phyloP scores from a whole-genome alignment of 2,797 vertebrate species.

The Leuciscus waleckii region DNA sequence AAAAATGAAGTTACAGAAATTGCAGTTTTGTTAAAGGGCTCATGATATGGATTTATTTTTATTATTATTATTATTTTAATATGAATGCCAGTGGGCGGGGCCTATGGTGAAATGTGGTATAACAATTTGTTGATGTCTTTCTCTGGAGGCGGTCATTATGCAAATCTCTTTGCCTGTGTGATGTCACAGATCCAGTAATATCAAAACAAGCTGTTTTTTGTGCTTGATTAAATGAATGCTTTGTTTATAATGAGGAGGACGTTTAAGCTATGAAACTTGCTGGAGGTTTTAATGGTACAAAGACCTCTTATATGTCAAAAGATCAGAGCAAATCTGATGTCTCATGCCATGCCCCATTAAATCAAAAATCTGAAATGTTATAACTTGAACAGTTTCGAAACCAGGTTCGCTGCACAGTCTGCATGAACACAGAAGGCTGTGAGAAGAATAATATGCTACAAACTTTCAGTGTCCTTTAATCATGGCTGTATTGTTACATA shows the following conservation, averaged over 20 bases:
- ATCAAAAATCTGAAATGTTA: background rate
- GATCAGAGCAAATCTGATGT: background rate
- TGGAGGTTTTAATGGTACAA: background rate
- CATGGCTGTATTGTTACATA: slow-evolving; percentile 53
- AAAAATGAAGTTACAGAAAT: too few relatives aligned
- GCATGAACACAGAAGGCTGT: background rate
- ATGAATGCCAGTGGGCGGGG: background rate
- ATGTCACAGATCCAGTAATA: background rate
- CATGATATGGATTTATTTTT: background rate
- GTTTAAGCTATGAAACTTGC: background rate
- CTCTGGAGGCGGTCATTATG: background rate
- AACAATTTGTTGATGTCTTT: background rate
- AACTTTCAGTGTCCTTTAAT: slow-evolving; percentile 40
- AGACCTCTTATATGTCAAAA: background rate
- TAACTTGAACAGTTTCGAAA: background rate
- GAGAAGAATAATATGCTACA: slow-evolving; percentile 14
- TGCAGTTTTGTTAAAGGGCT: background rate
- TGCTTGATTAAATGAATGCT: background rate
- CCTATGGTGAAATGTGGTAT: too few relatives aligned
- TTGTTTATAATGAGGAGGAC: background rate
- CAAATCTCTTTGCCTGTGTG: background rate
- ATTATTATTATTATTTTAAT: background rate
- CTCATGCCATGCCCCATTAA: background rate
- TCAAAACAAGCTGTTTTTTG: background rate
- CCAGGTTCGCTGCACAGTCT: background rate